Evolutionary conservation across 2,888 invertebrate species (phyloP).

Genomic region (Lysandra coridon): DNA sequence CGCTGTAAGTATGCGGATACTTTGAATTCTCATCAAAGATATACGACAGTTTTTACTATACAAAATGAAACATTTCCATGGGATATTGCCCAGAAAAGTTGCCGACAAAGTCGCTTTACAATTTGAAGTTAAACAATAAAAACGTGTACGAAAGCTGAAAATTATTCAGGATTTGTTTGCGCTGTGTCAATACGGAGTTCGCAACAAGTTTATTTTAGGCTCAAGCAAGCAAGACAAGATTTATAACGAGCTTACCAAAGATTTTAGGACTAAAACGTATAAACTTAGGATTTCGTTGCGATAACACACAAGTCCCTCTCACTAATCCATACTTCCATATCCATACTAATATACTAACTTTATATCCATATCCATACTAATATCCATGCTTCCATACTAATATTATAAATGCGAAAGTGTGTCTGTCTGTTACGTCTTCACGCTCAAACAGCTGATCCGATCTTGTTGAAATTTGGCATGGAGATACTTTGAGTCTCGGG

Average conservation of each 20-base stretch:
- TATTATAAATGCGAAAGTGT: no score
- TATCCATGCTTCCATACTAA: no score
- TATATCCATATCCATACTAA: no score
- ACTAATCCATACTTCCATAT: no score
- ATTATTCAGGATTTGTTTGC: constrained; percentile 14
- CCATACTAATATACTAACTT: no score
- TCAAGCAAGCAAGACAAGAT: background rate
- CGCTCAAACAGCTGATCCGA: no score
- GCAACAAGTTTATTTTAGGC: constrained; percentile 24
- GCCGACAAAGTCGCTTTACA: background rate
- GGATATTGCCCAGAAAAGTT: background rate
- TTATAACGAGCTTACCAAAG: constrained; percentile 13
- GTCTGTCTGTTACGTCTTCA: no score
- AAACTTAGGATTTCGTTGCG: background rate
- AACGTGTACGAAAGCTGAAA: background rate
- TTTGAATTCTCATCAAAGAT: no score
- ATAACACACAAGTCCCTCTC: background rate
- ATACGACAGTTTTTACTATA: no score
- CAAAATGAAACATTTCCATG: background rate
- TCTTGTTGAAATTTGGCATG: no score
- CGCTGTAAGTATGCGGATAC: no score
- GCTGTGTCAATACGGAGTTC: constrained; percentile 18
- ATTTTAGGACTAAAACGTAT: background rate
- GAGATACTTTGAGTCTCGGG: no score
- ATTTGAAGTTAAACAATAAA: background rate